Base-by-base conservation (phyloP, 2,113 vertebrate species). In the Hemicordylus capensis region DNA sequence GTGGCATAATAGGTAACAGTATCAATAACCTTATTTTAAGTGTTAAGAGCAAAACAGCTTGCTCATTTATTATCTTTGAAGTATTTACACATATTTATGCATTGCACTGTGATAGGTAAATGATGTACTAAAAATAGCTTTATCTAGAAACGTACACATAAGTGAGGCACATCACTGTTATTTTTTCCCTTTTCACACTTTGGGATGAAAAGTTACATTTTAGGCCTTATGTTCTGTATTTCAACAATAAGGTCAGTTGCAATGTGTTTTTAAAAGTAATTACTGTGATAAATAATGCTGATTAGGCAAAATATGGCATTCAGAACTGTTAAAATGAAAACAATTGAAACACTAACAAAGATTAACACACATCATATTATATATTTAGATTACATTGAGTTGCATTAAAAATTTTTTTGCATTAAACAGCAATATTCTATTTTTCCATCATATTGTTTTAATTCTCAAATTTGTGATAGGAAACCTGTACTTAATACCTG, bases 181-280 rank as follows among this genome's bases (percentile, higher is more conserved):
- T 90, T 81, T 1, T 56, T 69, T 64, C 11, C 7, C 63, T n/a
- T n/a, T n/a, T 4, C 28, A 77, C 10, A 15, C 46, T 75, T 20
- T 28, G 22, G 24, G 48, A 56, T 8, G 26, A 80, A 42, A 1
- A 58, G 15, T 20, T 20, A 17, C 44, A 64, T 66, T 24, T 54
- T 79, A n/a, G 44, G 79, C 1, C 26, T 44, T 54, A 20, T 76
- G 1, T 81, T 63, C 17, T 69, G 1, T 15, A 46, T 82, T 88
- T 91, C 59, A 86, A 79, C 77, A 87, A 56, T 24, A 69, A 4
- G 0, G 51, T 12, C 7, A 64, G 24, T 6, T 19, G 42, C 82
- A 28, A 84, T 39, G 17, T 84, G 80, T 59, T 85, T 6, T 26
- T 66, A 61, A 66, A 69, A 11, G 24, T 63, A 77, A 2, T 42